A percentile compares a stretch with the other conserved stretches of the same genome.
Evolutionary conservation across 2,113 vertebrate species (phyloP).

Genomic region (Hymenochirus boettgeri): DNA sequence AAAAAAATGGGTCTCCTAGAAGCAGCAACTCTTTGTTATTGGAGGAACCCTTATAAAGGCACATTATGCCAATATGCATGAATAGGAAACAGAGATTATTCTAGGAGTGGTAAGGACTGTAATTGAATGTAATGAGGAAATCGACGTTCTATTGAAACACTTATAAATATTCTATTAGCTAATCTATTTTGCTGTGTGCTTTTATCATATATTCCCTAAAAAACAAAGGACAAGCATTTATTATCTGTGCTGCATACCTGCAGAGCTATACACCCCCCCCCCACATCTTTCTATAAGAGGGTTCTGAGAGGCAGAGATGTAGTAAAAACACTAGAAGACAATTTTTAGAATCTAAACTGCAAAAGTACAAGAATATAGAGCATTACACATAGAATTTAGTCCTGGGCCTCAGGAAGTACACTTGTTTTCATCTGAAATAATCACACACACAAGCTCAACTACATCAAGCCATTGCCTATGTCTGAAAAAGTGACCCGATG

Average conservation of each 20-base stretch:
- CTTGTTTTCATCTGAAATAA: conserved; percentile 44
- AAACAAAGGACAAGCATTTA: conserved; percentile 17
- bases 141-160: conserved; percentile 17
- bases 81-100: conserved; percentile 8
- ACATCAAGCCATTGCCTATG: conserved; percentile 48
- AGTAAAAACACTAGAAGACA: conserved; percentile 45
- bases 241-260: conserved; percentile 5
- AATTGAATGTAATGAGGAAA: conserved; percentile 14
- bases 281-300: conserved; percentile 1
- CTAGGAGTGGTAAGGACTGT: neutral
- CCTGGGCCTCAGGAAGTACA: conserved; percentile 48
- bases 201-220: conserved; percentile 25
- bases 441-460: conserved; percentile 44
- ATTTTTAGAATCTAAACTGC: conserved; percentile 47
- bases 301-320: conserved; percentile 45
- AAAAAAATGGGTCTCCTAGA: conserved; percentile 13
- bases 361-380: conserved; percentile 53
- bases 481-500: conserved; percentile 51
- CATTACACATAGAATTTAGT: conserved; percentile 50
- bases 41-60: conserved; percentile 33
- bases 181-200: conserved; percentile 31
- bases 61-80: conserved; percentile 36
- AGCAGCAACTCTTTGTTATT: conserved; percentile 30
- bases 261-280: conserved; percentile 2
- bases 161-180: conserved; percentile 24